phyloP scores from a whole-genome alignment of 2,113 vertebrate genomes.

The Prietella phreatophila region DNA sequence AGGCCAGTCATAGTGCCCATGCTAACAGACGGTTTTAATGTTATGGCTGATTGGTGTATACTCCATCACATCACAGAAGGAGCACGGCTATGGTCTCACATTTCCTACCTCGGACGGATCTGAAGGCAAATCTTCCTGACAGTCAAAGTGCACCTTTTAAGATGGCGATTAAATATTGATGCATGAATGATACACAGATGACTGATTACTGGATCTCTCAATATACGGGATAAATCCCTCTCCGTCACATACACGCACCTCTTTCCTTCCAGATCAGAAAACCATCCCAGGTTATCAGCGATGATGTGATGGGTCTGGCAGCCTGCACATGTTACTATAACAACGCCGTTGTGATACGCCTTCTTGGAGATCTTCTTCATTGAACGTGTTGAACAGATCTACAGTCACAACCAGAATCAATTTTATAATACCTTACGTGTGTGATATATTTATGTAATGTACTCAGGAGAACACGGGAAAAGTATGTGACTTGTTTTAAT shows the following conservation, averaged over 20 bases:
- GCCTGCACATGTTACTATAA: conserved; percentile 87
- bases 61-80: neutral
- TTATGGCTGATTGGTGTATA: too few species aligned
- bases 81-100: neutral
- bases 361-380: conserved; percentile 83
- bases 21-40: too few species aligned
- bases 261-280: conserved; percentile 88
- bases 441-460: neutral
- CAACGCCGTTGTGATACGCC: conserved; percentile 86
- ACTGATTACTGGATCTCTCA: neutral
- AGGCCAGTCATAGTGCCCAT: too few species aligned
- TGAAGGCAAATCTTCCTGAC: neutral
- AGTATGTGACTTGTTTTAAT: neutral
- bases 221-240: neutral
- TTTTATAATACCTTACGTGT: neutral
- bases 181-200: neutral
- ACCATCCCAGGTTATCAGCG: conserved; percentile 93
- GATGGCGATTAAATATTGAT: neutral
- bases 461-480: neutral
- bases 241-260: conserved; percentile 69
- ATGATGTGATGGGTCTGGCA: conserved; percentile 89
- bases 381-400: conserved; percentile 88
- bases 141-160: neutral
- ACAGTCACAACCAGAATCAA: neutral
- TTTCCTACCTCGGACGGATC: neutral